These are phyloP conservation scores for Todus mexicanus DNA, from an alignment of 2,797 vertebrate species.

Conservation along the genomic window DNA sequence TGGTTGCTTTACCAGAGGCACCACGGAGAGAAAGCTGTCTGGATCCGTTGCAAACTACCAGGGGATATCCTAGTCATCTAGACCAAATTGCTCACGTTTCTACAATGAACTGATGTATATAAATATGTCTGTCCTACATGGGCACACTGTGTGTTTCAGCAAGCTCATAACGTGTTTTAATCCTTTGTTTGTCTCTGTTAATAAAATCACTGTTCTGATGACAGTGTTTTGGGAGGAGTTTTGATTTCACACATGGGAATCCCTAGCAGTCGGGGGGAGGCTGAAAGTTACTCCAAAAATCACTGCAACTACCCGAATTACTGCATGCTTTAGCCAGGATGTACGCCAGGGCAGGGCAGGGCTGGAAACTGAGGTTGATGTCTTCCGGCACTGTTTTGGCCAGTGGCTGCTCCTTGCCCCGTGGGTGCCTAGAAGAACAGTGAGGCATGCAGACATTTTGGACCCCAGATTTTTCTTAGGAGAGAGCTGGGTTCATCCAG, in stretches of 20 bases:
- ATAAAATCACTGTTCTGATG: conserved; percentile 59
- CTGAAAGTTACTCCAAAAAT: not conserved
- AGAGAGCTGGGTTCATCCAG: accelerated
- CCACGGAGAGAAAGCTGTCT: not conserved
- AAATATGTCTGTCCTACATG: conserved; percentile 10
- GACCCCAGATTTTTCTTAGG: not conserved
- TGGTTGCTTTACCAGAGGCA: not conserved
- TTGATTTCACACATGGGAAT: not conserved
- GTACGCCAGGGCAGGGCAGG: no score
- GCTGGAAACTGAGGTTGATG: not conserved
- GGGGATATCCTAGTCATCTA: conserved; percentile 30
- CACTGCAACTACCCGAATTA: no score
- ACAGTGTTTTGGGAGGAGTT: not conserved
- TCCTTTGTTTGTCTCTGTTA: conserved; percentile 26
- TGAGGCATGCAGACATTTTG: accelerated
- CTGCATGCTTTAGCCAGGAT: accelerated
- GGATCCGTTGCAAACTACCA: not conserved
- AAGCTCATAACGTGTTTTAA: not conserved
- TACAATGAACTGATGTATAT: conserved; percentile 34
- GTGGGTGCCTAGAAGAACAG: accelerated
- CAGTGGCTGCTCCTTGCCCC: not conserved
- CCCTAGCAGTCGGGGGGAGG: not conserved
- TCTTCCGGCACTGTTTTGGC: not conserved
- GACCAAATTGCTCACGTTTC: not conserved
- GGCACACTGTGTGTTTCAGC: not conserved